Evolutionary conservation across 2,888 invertebrate genomes (phyloP).

Genomic region (Philereme vetulata): DNA sequence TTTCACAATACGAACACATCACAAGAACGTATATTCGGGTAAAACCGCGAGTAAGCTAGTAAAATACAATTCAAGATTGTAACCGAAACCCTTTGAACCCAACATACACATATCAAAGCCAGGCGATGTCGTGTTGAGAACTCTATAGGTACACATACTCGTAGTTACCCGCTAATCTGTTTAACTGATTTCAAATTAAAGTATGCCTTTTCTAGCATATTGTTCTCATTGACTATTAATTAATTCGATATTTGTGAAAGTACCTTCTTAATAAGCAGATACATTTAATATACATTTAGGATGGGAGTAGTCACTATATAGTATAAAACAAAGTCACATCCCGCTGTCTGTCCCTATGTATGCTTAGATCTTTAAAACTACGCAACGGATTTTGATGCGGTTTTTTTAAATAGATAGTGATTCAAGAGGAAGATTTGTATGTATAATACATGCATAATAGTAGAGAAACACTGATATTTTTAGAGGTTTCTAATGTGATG

Average conservation of each 20-base stretch:
- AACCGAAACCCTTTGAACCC: conserved; percentile 8
- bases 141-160: no score
- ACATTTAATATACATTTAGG: neutral
- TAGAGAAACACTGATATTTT: no score
- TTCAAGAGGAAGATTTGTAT: no score
- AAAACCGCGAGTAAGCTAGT: neutral
- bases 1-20: neutral
- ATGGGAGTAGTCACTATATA: no score
- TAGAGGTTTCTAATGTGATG: no score
- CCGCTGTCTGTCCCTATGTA: no score
- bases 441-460: no score
- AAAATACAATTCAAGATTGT: neutral
- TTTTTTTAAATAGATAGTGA: no score
- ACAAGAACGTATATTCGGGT: neutral
- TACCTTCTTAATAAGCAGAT: neutral
- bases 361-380: no score
- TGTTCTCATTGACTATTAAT: conserved; percentile 8
- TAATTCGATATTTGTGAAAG: conserved; percentile 11
- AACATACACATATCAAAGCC: conserved; percentile 24
- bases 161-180: conserved; percentile 33
- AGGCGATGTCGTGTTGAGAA: conserved; percentile 18
- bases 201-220: conserved; percentile 8
- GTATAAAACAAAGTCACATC: no score
- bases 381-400: no score
- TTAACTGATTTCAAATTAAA: conserved; percentile 20